Evolutionary conservation across 2,797 vertebrate genomes (phyloP).

Genomic region (Thalassophryne amazonica): DNA sequence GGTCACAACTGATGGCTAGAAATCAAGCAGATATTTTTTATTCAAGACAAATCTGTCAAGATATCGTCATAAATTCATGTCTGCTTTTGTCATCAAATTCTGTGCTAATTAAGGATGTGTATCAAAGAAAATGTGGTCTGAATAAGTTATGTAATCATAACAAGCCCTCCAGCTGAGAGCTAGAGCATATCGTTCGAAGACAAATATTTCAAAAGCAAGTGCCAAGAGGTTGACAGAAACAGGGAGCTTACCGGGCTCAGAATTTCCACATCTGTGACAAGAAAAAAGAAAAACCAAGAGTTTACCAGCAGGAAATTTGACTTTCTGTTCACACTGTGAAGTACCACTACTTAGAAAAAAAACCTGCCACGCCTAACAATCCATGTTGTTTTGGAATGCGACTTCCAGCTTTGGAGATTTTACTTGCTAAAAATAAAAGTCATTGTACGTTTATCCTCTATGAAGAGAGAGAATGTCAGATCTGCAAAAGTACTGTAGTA

Average conservation of each 20-base stretch:
- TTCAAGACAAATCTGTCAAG: no score
- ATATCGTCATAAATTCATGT: no score
- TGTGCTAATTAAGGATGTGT: constrained; percentile 28
- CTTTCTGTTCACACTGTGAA: constrained; percentile 43
- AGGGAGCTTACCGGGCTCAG: constrained; percentile 65
- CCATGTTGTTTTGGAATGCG: constrained; percentile 19
- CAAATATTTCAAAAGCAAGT: constrained; percentile 60
- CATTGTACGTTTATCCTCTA: constrained; percentile 32
- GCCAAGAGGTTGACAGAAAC: constrained; percentile 30
- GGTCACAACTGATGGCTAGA: constrained; percentile 70
- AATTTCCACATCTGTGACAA: constrained; percentile 68
- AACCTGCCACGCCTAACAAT: constrained; percentile 13
- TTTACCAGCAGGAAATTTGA: constrained; percentile 48
- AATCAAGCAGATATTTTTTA: constrained; percentile 48
- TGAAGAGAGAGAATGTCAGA: constrained; percentile 9
- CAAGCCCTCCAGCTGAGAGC: constrained; percentile 54
- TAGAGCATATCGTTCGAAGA: constrained; percentile 42
- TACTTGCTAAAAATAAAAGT: constrained; percentile 57
- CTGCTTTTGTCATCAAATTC: constrained; percentile 9
- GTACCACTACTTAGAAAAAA: constrained; percentile 4
- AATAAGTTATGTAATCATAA: constrained; percentile 54
- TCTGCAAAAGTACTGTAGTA: constrained; percentile 17
- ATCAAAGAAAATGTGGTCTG: constrained; percentile 46
- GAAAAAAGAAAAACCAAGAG: constrained; percentile 36
- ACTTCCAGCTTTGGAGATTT: constrained; percentile 32